These are phyloP conservation scores for Leptonema lineaticorne DNA, from an alignment of 1,140 invertebrate species.

Conservation along the genomic window DNA sequence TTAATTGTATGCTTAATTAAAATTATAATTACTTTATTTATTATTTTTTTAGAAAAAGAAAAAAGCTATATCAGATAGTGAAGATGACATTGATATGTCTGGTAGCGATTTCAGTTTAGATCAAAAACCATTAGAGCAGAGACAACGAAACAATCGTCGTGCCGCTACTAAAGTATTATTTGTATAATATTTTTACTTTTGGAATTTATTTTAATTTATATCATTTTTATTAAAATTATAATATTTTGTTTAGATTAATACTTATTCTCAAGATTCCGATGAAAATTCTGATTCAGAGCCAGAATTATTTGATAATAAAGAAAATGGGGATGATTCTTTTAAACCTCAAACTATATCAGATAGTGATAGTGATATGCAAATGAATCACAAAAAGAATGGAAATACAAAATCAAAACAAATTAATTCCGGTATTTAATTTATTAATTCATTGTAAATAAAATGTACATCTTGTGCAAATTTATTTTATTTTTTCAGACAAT, in stretches of 20 bases:
- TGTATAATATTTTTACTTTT: background rate
- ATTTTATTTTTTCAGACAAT: constrained; percentile 47
- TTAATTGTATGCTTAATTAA: constrained; percentile 5
- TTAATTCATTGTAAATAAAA: background rate
- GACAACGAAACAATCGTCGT: constrained; percentile 49
- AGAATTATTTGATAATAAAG: constrained; percentile 53
- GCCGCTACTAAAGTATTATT: constrained; percentile 56
- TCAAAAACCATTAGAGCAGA: constrained; percentile 44
- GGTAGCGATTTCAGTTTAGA: constrained; percentile 48
- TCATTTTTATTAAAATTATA: too few species aligned
- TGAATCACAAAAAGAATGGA: constrained; percentile 46
- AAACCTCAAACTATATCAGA: constrained; percentile 44
- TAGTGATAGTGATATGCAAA: constrained; percentile 47
- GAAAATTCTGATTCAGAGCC: constrained; percentile 46
- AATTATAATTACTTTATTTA: constrained; percentile 3
- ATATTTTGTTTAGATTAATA: constrained; percentile 50
- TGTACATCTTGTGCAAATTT: background rate
- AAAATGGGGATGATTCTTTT: constrained; percentile 43
- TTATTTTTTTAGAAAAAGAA: constrained; percentile 52
- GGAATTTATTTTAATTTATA: background rate
- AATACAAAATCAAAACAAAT: constrained; percentile 51
- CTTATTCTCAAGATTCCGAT: constrained; percentile 45
- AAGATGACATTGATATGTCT: constrained; percentile 47
- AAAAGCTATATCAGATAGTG: constrained; percentile 47
- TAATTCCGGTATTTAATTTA: constrained; percentile 54